phyloP scores from a whole-genome alignment of 2,888 invertebrate genomes.

The Phalangium opilio region DNA sequence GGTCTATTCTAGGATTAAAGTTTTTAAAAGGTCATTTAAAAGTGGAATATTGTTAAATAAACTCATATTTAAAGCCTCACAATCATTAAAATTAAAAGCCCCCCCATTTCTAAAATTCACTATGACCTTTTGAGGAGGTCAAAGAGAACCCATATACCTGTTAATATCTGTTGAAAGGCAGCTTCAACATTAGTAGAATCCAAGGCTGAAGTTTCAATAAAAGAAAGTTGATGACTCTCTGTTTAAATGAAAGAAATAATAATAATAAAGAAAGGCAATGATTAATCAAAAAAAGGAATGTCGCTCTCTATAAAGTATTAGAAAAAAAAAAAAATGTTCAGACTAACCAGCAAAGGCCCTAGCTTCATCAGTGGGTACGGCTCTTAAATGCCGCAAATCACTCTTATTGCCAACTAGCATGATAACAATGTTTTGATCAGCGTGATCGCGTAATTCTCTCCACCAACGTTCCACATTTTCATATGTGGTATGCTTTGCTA shows the following conservation, averaged over 20 bases:
- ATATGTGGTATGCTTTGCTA: constrained; percentile 96
- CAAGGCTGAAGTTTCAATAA: constrained; percentile 97
- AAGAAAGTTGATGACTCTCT: constrained; percentile 86
- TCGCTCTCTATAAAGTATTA: no score
- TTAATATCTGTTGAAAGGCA: constrained; percentile 99
- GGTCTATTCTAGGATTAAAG: no score
- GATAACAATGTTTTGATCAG: constrained; percentile 98
- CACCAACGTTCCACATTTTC: constrained; percentile 99
- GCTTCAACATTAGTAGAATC: constrained; percentile 99
- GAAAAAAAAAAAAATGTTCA: no score
- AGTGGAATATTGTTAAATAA: no score
- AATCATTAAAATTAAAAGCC: no score
- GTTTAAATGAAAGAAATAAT: constrained; percentile 18
- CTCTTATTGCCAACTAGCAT: constrained; percentile 96
- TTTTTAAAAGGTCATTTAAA: no score
- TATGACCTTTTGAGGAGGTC: no score
- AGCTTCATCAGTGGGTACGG: constrained; percentile 97
- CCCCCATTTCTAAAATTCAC: no score
- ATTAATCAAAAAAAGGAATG: neutral
- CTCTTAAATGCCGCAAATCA: constrained; percentile 88
- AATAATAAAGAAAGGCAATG: neutral
- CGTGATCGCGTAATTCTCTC: constrained; percentile 91
- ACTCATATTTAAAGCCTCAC: no score
- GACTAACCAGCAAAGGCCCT: constrained; percentile 69
- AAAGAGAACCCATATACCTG: no score